A percentile compares a stretch with the other conserved stretches of the same genome.
These are phyloP conservation scores for Parasteatoda lunata DNA, from an alignment of 2,888 invertebrate genomes.

Conservation along the genomic window DNA sequence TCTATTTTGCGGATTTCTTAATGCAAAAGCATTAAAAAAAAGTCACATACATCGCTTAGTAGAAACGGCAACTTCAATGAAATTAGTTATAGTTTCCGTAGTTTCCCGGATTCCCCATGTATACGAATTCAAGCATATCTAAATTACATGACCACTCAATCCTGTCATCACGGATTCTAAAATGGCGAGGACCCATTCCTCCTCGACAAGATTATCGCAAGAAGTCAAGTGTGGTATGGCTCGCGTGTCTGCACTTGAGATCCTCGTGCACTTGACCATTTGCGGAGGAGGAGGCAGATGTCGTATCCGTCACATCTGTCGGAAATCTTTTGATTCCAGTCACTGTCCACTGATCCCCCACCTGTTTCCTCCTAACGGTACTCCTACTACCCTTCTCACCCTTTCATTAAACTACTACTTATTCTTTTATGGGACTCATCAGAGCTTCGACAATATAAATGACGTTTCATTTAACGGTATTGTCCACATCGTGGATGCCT, in stretches of 20 bases:
- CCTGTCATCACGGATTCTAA: too few relatives aligned
- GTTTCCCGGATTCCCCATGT: too few relatives aligned
- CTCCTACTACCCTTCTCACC: not conserved
- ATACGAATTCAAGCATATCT: too few relatives aligned
- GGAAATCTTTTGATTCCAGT: conserved; percentile 65
- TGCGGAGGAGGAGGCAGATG: conserved; percentile 38
- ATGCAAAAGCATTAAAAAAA: too few relatives aligned
- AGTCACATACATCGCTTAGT: too few relatives aligned
- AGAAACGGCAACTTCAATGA: too few relatives aligned
- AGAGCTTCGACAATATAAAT: not conserved
- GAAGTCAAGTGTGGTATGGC: conserved; percentile 32
- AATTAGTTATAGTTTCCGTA: too few relatives aligned
- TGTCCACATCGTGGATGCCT: not conserved
- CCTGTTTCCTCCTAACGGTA: conserved; percentile 65
- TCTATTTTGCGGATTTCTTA: too few relatives aligned
- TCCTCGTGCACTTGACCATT: conserved; percentile 58
- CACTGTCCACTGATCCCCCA: conserved; percentile 62
- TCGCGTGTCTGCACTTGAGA: not conserved
- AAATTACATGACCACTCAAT: too few relatives aligned
- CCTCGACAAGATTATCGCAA: not conserved
- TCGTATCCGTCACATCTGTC: conserved; percentile 65
- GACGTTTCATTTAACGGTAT: not conserved
- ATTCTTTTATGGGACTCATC: not conserved
- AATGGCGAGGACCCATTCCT: too few relatives aligned
- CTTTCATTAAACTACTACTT: not conserved